phyloP scores from a whole-genome alignment of 2,113 vertebrate species.

The Propithecus coquereli region DNA sequence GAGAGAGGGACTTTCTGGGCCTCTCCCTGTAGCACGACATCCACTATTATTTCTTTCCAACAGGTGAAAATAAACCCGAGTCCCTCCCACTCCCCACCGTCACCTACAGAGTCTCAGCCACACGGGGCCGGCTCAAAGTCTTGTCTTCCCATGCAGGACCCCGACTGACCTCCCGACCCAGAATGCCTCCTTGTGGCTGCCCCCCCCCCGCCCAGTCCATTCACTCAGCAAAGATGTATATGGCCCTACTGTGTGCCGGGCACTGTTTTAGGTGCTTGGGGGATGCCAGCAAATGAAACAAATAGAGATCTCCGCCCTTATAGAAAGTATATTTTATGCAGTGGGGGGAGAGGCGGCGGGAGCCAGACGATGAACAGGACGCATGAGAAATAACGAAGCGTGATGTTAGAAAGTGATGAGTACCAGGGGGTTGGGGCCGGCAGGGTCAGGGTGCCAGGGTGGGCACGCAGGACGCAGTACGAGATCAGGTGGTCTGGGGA shows the following conservation, averaged over 20 bases:
- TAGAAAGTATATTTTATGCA: not conserved
- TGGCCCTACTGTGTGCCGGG: not conserved
- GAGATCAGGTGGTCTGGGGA: too few species aligned
- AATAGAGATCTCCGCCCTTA: not conserved
- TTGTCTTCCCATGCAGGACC: not conserved
- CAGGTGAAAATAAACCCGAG: not conserved
- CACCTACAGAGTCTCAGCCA: rapidly evolving
- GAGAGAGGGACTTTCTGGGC: not conserved
- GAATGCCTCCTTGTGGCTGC: not conserved
- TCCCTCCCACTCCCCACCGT: not conserved
- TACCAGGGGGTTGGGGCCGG: not conserved
- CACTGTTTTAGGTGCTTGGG: not conserved
- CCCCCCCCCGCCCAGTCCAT: not conserved
- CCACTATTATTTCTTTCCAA: not conserved
- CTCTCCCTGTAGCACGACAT: not conserved
- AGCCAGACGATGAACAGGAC: not conserved
- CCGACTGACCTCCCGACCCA: not conserved
- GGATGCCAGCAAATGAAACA: not conserved
- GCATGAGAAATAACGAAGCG: not conserved
- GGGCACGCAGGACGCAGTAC: too few species aligned
- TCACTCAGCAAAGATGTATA: not conserved
- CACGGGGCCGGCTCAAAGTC: not conserved
- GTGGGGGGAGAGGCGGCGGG: not conserved
- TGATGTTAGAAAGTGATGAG: not conserved
- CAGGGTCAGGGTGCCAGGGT: not conserved